Conservation (phyloP, 2,888 invertebrate species). For the Lochmaea capreae region DNA sequence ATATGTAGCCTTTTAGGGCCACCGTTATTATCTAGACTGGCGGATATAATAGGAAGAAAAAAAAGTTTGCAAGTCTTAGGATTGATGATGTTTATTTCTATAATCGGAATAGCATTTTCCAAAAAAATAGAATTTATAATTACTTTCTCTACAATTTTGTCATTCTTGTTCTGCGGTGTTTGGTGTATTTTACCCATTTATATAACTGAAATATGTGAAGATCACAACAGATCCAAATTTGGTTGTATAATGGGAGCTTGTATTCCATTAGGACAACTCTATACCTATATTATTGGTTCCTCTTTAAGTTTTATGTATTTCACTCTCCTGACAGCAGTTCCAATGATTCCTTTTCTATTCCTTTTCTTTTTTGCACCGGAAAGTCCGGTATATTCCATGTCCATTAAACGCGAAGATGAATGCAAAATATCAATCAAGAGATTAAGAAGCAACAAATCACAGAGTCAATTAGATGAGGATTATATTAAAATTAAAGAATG, state of each 20-base stretch:
- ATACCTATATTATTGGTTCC: slow-evolving; percentile 20
- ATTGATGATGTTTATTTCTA: slow-evolving; percentile 72
- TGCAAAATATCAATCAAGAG: slow-evolving; percentile 9
- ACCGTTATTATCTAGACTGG: slow-evolving; percentile 32
- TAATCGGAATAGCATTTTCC: slow-evolving; percentile 37
- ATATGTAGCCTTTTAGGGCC: slow-evolving; percentile 43
- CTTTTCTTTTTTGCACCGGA: slow-evolving; percentile 3
- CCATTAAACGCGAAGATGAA: not conserved
- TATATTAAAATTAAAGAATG: slow-evolving; percentile 5
- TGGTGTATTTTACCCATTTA: slow-evolving; percentile 4
- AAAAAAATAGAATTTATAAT: slow-evolving; percentile 23
- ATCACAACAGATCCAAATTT: too few relatives aligned
- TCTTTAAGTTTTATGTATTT: slow-evolving; percentile 23
- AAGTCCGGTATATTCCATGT: too few relatives aligned
- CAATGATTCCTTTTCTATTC: slow-evolving; percentile 8
- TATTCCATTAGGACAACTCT: slow-evolving; percentile 20
- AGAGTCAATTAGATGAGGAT: not conserved
- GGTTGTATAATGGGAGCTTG: slow-evolving; percentile 11
- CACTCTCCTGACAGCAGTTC: slow-evolving; percentile 15
- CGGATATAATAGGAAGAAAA: slow-evolving; percentile 69
- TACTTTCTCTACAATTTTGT: slow-evolving; percentile 7
- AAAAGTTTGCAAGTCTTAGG: slow-evolving; percentile 72
- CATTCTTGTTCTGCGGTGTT: not conserved
- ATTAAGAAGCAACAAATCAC: slow-evolving; percentile 18
- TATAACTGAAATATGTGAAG: too few relatives aligned